Evolutionary conservation across 53 echinoderm and acorn worm genomes (phyloP).

Genomic region (Astropecten irregularis): DNA sequence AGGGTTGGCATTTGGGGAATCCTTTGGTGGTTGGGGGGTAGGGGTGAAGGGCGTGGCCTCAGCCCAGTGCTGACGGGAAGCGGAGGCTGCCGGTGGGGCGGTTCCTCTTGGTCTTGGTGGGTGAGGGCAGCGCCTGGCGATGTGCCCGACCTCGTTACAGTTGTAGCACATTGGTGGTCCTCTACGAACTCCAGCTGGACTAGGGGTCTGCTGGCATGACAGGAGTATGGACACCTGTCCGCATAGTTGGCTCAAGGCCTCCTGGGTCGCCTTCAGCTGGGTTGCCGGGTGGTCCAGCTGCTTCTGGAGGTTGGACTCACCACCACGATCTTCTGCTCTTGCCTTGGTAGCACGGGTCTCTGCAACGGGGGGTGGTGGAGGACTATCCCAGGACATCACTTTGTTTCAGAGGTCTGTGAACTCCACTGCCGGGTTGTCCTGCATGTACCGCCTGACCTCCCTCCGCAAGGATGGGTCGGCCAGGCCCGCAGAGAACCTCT

Average conservation of each 20-base stretch:
- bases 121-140: not conserved
- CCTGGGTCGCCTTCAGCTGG: too few relatives aligned
- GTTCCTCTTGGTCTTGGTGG: not conserved
- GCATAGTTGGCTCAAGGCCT: slow-evolving; percentile 1
- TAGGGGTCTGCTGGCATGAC: not conserved
- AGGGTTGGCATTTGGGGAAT: too few relatives aligned
- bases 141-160: not conserved
- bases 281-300: slow-evolving; percentile 18
- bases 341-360: not conserved
- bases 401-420: slow-evolving; percentile 3
- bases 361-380: not conserved
- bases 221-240: not conserved
- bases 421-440: not conserved
- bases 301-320: not conserved
- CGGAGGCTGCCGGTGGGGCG: not conserved
- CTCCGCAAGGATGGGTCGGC: too few relatives aligned
- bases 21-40: too few relatives aligned
- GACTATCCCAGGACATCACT: too few relatives aligned
- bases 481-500: not conserved
- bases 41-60: too few relatives aligned
- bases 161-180: slow-evolving; percentile 2
- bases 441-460: not conserved
- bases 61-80: not conserved
- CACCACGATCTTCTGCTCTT: not conserved
- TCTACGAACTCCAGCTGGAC: not conserved